Percentiles rank a stretch among this genome's conserved stretches.
These are phyloP conservation scores for Oncorhynchus gorbuscha DNA, from an alignment of 2,113 vertebrate genomes.

Conservation along the genomic window DNA sequence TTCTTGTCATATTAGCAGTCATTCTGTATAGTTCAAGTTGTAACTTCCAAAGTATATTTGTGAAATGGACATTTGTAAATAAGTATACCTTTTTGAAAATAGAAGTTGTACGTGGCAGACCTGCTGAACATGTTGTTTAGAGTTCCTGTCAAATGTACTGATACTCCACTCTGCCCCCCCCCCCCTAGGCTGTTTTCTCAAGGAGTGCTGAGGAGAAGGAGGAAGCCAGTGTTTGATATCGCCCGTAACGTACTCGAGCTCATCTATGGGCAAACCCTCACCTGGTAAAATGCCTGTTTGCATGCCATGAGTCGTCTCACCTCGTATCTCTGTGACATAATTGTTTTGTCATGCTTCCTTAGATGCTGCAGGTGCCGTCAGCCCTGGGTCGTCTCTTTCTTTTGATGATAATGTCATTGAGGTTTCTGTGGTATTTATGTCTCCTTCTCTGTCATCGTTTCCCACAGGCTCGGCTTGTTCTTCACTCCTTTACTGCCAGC, in stretches of 20 bases:
- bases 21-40: too few relatives aligned
- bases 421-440: background rate
- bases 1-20: too few relatives aligned
- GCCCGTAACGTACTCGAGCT: slow-evolving; percentile 86
- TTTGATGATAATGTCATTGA: background rate
- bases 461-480: slow-evolving; percentile 78
- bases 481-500: slow-evolving; percentile 81
- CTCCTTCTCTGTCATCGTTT: background rate
- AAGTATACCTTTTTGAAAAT: too few relatives aligned
- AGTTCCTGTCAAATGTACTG: background rate
- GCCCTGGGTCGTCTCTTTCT: background rate
- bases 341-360: background rate
- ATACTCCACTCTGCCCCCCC: background rate
- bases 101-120: too few relatives aligned
- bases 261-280: slow-evolving; percentile 89
- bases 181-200: slow-evolving; percentile 78
- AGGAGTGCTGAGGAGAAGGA: slow-evolving; percentile 61
- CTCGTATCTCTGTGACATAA: background rate
- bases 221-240: slow-evolving; percentile 84
- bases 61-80: too few relatives aligned
- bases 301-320: background rate
- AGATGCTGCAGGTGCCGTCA: too few relatives aligned
- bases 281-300: slow-evolving; percentile 72
- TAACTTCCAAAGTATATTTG: too few relatives aligned
- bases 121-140: background rate